Conservation (phyloP, 2,113 vertebrate species). For the Pygathrix nemaeus region DNA sequence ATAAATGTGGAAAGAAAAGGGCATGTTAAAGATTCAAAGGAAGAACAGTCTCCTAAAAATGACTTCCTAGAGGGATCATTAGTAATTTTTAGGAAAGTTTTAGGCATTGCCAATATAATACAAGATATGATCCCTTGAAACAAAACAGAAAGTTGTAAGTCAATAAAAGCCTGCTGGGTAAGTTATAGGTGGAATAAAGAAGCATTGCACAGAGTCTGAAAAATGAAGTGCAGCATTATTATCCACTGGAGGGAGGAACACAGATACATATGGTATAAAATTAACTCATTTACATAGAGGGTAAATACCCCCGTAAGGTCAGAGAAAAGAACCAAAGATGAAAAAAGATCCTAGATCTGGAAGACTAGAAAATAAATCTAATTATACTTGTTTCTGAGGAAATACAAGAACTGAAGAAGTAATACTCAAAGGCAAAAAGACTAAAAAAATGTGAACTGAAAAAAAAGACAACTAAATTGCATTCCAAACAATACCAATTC, state of each 20-base stretch:
- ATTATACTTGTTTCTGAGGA: constrained; percentile 35
- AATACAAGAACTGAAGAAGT: background rate
- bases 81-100: constrained; percentile 10
- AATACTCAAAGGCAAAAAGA: background rate
- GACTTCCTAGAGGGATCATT: background rate
- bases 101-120: background rate
- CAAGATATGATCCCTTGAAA: background rate
- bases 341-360: background rate
- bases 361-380: background rate
- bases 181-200: background rate
- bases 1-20: background rate
- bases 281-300: background rate
- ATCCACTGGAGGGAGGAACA: too few species aligned
- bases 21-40: background rate
- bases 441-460: background rate
- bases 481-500: constrained; percentile 20
- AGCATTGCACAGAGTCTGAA: background rate
- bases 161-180: background rate
- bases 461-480: background rate
- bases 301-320: background rate
- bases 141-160: constrained; percentile 34
- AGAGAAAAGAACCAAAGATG: background rate
- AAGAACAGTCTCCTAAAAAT: background rate
- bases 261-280: background rate
- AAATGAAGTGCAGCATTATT: background rate